Base-by-base conservation (phyloP, 2,888 invertebrate genomes). In the Hyppa rectilinea region DNA sequence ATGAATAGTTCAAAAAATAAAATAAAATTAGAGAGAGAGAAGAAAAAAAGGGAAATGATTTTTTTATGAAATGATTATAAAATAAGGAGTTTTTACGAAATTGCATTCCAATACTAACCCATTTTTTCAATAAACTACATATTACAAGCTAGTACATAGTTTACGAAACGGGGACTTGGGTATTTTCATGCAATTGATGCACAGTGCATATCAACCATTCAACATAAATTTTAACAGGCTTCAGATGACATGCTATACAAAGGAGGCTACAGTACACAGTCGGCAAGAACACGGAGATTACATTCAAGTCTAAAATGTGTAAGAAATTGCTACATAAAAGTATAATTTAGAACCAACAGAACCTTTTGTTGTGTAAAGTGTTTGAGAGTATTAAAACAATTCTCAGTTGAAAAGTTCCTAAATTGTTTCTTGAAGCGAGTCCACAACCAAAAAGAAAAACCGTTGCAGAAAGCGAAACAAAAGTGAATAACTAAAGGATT, bases 371-470 rank as follows among this genome's bases (percentile, higher is more conserved):
- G 71, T 76, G 71, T 73, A 73, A 80, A 80, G 63, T 72, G 73
- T 81, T 82, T 77, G 58, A 74, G 65, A 68, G 68, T 68, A 79
- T 75, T 36, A 67, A 71, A 70, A 78, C 52, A 78, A 70, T 71
- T 74, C 74, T 75, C 52, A 69, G 67, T 80, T 47, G 58, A 49
- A 78, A 82, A 79, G 66, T 83, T 81, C 65, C 49, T 72, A 74
- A 75, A 75, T 67, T 70, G 64, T 76, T 80, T 74, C 64, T 68
- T 82, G 79, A 84, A 90, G 81, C 80, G 70, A 76, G 65, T 88
- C 93, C 93, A 91, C 89, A 93, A 93, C 93, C 93, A 90, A 85
- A 83, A 78, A 85, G 84, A 75, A 71, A 56, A 65, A 81, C 83
- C 85, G 70, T 87, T 90, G 91, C 89, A 82, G 75, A 85, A 91